Base-by-base conservation (phyloP, 1,140 invertebrate genomes). In the Lasaia peninsularis region DNA sequence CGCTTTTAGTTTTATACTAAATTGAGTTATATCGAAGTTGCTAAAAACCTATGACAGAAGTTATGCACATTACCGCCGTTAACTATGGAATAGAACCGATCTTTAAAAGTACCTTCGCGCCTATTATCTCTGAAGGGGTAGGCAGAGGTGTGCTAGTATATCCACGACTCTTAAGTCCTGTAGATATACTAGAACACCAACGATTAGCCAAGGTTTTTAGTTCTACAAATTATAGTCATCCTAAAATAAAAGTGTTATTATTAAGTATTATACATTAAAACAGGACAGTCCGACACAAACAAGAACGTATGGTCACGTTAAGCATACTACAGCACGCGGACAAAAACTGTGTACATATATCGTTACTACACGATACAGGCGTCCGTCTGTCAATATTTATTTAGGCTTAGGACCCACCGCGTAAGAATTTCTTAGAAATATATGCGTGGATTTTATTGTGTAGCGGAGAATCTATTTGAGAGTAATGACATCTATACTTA, bases 351-450 rank as follows among this genome's bases (percentile, higher is more conserved):
- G 71, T 74, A 64, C 68, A 31, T 20, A 70, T 66, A 63, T 80
- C 52, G 66, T 78, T 80, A 75, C 60, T 67, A 67, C 73, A 62
- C 60, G 71, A 70, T 69, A 77, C 74, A 67, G 40, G 40, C 40
- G 40, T 44, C 67, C 57, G 52, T 56, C 24, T 16, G 72, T 71
- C 75, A 81, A 81, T 81, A 81, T 81, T 81, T 77, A 65, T 67
- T 64, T 73, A 75, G 74, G 74, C 57, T 57, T 63, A 61, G 65
- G 76, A 77, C 78, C 78, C 65, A 81, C 78, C 78, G 67, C 68
- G 67, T 51, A 48, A 48, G 18, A 48, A 70, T 21, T 48, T 48
- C 40, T 48, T 48, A 48, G 40, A 48, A 48, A 21, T 48, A 48
- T 48, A 48, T 20, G 18, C n/a, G 21, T 48, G n/a, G 20, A 48